Base-by-base conservation (phyloP, 2,797 vertebrate species). In the Sebastes hopkinsi region DNA sequence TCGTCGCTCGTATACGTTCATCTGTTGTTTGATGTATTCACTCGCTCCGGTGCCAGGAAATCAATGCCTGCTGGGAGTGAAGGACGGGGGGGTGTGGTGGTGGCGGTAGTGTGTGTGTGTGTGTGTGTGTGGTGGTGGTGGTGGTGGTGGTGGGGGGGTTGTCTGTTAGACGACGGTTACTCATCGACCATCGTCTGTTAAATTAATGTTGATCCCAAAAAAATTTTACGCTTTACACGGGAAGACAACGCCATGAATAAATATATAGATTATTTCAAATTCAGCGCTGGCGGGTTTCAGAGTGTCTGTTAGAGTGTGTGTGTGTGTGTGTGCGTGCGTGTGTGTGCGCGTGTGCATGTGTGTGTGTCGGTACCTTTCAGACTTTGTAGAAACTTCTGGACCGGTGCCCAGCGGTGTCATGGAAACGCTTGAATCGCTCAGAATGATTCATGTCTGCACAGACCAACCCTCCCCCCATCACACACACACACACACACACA, bases 401-500 rank as follows among this genome's bases (percentile, higher is more conserved):
- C 95, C 79, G 89, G 95, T 98, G 97, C 97, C 97, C 97, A 93
- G 94, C 95, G 97, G 97, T 98, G 97, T 98, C 97, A 99, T 98
- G 97, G 97, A 98, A 98, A 99, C 98, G 96, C 97, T 97, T 97
- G 97, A 97, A 97, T 97, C 96, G 95, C 96, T 96, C 96, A 95
- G 96, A 98, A 96, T 97, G 97, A 98, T 98, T 98, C 97, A 97
- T 96, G 97, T 97, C 96, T 96, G 92, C 94, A 94, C 95, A 89
- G 94, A 83, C 64, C 76, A 87, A 82, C 86, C 90, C 87, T 82
- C 90, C 92, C 87, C 87, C 88, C 79, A 68, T 14, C 67, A 58
- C 69, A 54, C 68, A 11, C 79, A 36, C 69, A n/a, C 79, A 60
- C 38, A 58, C 78, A 60, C 79, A 70, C 76, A 67, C 79, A 66